Evolutionary conservation across 2,113 vertebrate species (phyloP).

Genomic region (Sterna hirundo): DNA sequence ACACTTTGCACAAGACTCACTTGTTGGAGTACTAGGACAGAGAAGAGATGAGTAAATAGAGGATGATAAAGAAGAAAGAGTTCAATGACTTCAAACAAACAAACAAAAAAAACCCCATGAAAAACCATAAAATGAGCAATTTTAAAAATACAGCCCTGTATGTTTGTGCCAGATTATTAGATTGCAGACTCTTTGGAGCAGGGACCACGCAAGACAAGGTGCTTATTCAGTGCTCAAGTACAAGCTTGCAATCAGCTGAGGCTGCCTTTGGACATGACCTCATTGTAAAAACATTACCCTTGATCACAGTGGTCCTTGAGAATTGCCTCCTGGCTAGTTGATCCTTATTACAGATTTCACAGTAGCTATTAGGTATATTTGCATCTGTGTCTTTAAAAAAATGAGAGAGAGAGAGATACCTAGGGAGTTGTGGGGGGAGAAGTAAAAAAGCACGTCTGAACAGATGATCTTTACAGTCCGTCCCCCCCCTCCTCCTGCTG

Average conservation of each 20-base stretch:
- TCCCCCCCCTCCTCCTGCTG: background rate
- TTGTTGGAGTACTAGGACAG: background rate
- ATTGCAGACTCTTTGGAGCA: background rate
- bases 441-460: slow-evolving; percentile 38
- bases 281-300: slow-evolving; percentile 45
- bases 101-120: background rate
- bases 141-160: background rate
- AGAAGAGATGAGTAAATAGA: background rate
- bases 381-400: slow-evolving; percentile 33
- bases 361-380: background rate
- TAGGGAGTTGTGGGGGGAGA: background rate
- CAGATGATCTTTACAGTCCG: slow-evolving; percentile 57
- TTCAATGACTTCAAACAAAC: background rate
- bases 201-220: slow-evolving; percentile 3
- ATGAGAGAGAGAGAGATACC: background rate
- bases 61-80: background rate
- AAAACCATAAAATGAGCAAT: background rate
- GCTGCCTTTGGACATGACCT: slow-evolving; percentile 46
- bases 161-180: background rate
- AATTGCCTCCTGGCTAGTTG: background rate
- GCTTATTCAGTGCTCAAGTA: slow-evolving; percentile 22
- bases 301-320: slow-evolving; percentile 12
- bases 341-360: slow-evolving; percentile 25
- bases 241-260: slow-evolving; percentile 11
- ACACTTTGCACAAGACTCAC: background rate